Evolutionary conservation across 2,888 invertebrate genomes (phyloP), one percentile per base, ranked within the genome.

Genomic region (Synergus japonicus): DNA sequence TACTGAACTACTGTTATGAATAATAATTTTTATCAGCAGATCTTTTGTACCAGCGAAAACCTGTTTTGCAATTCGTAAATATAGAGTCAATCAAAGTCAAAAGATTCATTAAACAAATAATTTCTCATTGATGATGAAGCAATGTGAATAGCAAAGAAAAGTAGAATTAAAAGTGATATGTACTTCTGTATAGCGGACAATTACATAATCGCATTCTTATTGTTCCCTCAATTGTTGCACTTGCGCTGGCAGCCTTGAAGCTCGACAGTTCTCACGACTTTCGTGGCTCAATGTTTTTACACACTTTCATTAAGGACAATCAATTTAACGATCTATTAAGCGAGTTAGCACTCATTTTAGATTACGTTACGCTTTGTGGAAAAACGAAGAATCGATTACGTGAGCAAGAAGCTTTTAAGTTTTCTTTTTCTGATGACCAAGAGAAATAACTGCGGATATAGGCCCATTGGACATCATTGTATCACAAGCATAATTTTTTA

Each of bases 291-390:
- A 73, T 54, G 54, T 73, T 73, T 73, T 73, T 73, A 41, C 73
- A 73, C 73, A 73, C 73, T 73, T 73, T n/a, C 54, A 73, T 73
- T 73, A 41, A 73, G 54, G n/a, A 54, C 54, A 73, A 54, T 73
- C 54, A 41, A 54, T 37, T 54, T 73, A 73, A 73, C 54, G 73
- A 58, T 54, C 54, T 37, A 73, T 58, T 73, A 73, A 73, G 73
- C n/a, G 37, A 73, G 54, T 73, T 41, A 58, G 54, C 54, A 73
- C 73, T 54, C 73, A 54, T 54, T 73, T 73, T 29, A 58, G 0
- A 58, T 9, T 69, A n/a, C 54, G 73, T 54, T 73, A n/a, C 37
- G 37, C 41, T 54, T n/a, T 73, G 37, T 41, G 12, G n/a, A 73
- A 37, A 58, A 73, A 73, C 73, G 37, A 37, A n/a, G 41, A 73